These are phyloP conservation scores for Ceyx margarethae DNA, from an alignment of 2,113 vertebrate genomes.

Conservation along the genomic window DNA sequence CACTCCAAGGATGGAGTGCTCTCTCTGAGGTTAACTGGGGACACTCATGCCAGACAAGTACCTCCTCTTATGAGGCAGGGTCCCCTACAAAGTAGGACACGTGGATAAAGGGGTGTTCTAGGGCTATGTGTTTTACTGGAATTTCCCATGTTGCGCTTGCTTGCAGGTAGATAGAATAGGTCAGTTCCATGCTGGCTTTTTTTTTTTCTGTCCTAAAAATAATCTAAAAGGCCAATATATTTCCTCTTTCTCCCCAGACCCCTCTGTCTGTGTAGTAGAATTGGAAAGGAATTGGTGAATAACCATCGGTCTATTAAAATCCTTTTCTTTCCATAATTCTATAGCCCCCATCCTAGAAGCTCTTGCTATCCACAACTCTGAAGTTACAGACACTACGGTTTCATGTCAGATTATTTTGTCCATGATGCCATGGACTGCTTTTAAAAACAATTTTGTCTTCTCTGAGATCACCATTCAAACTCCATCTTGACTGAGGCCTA, in stretches of 20 bases:
- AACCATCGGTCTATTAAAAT: not conserved
- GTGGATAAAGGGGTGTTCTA: not conserved
- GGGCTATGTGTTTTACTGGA: not conserved
- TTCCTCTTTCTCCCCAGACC: rapidly evolving
- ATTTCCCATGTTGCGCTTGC: not conserved
- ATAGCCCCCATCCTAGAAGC: not conserved
- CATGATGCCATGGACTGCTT: not conserved
- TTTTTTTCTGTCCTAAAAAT: not conserved
- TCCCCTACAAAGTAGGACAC: rapidly evolving
- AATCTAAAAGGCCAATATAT: not conserved
- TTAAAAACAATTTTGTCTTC: not conserved
- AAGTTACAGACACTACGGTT: not conserved
- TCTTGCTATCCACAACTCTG: not conserved
- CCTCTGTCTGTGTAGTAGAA: not conserved
- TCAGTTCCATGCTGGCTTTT: not conserved
- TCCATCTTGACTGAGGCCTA: not conserved
- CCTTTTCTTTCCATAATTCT: not conserved
- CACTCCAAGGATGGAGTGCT: not conserved
- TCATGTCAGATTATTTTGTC: not conserved
- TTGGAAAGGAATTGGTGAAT: not conserved
- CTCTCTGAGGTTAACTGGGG: not conserved
- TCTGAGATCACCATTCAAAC: not conserved
- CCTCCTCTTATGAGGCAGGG: not conserved
- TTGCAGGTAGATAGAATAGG: not conserved
- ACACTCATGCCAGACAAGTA: not conserved